phyloP scores from a whole-genome alignment of 1,140 invertebrate species.

The Eumaeus atala region DNA sequence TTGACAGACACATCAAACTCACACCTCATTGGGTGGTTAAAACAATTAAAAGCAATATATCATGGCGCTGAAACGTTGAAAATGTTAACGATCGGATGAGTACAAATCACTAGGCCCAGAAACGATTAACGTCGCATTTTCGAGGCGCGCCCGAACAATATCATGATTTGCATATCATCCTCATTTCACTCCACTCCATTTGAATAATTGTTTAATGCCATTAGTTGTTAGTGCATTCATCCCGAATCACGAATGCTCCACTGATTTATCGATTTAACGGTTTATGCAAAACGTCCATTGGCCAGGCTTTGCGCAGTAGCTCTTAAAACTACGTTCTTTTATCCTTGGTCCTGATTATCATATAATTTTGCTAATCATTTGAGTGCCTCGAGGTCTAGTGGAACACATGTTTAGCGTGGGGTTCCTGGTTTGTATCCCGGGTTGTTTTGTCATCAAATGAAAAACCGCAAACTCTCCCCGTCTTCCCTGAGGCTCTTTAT shows the following conservation, averaged over 20 bases:
- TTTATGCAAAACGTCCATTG: not conserved
- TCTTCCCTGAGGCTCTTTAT: constrained; percentile 6
- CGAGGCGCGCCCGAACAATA: constrained; percentile 24
- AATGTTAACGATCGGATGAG: constrained; percentile 18
- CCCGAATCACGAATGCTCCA: constrained; percentile 8
- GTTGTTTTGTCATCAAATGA: constrained; percentile 7
- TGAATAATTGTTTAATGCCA: constrained; percentile 56
- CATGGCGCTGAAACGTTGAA: not conserved
- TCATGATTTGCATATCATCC: constrained; percentile 51
- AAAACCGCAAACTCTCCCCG: not conserved
- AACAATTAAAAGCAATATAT: not conserved
- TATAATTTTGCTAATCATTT: not conserved
- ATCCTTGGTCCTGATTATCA: too few species aligned
- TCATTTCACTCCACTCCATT: constrained; percentile 36
- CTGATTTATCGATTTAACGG: constrained; percentile 15
- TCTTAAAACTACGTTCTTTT: too few species aligned
- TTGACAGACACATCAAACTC: too few species aligned
- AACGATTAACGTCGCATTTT: constrained; percentile 36
- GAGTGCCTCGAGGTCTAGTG: too few species aligned
- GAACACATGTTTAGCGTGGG: too few species aligned
- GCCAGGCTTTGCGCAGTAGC: too few species aligned
- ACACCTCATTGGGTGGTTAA: too few species aligned
- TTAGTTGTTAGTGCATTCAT: constrained; percentile 28
- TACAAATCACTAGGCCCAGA: constrained; percentile 23
- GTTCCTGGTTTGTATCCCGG: not conserved